These are phyloP conservation scores for Phalacrocorax carbo DNA, from an alignment of 2,113 vertebrate genomes.

Conservation along the genomic window DNA sequence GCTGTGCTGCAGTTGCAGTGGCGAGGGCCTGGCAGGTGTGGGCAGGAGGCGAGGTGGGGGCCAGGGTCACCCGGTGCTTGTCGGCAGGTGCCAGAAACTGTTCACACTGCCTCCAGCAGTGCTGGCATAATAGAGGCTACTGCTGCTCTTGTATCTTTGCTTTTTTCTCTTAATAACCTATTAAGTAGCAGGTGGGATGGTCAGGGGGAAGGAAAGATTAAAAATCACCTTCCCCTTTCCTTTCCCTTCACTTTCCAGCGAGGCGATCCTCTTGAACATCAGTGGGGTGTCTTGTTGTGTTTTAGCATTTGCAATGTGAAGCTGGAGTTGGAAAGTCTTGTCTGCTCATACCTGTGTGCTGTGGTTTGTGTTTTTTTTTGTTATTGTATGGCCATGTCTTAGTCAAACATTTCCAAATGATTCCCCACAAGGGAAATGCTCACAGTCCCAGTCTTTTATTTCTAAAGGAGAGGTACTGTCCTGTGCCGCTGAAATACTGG, in stretches of 20 bases:
- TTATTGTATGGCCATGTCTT: neutral
- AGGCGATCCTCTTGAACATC: neutral
- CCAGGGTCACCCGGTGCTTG: neutral
- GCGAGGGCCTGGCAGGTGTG: neutral
- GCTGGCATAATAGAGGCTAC: neutral
- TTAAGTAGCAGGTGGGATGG: neutral
- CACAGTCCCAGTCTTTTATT: neutral
- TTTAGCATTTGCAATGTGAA: neutral
- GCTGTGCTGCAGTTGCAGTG: rapidly evolving
- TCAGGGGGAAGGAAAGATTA: neutral
- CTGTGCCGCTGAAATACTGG: neutral
- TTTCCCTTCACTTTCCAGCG: rapidly evolving
- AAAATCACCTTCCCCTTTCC: neutral
- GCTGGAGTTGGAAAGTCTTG: neutral
- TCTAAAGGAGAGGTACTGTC: neutral
- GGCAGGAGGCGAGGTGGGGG: neutral
- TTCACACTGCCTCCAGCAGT: neutral
- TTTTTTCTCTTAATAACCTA: neutral
- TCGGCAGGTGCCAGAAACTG: neutral
- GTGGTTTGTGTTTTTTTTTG: neutral
- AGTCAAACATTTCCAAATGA: neutral
- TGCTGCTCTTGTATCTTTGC: neutral
- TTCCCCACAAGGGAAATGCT: neutral
- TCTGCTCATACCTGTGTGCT: neutral
- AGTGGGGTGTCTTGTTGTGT: neutral